Evolutionary conservation across 1,140 invertebrate genomes (phyloP), one percentile per base, ranked within the genome.

Genomic region (Ectropis grisescens): DNA sequence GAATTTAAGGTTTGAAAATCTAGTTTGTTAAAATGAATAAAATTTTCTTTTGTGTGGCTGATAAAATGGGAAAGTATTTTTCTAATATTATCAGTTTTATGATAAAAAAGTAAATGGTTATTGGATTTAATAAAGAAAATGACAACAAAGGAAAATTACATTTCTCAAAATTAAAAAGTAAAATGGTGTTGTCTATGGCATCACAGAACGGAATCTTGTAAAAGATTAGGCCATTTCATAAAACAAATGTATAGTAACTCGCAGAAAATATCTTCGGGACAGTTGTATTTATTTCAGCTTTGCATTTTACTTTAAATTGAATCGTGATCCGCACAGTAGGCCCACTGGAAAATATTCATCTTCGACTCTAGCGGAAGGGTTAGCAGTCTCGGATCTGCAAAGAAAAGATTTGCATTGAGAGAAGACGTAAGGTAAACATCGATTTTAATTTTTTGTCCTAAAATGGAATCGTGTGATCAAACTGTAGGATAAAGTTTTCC

Each of bases 171-270:
- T 76, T 69, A 76, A 78, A 75, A 81, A 69, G 44, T 65, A 66
- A 54, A 53, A 49, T 58, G n/a, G n/a, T n/a, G 39, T 78, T 82
- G 80, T 82, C 75, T 82, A 81, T 82, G 80, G 74, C 69, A 78
- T 65, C 68, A 79, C 75, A 81, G 80, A 82, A 80, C 75, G 70
- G 76, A 82, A 82, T 82, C 80, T 82, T 82, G 75, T 78, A 82
- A 81, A 71, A 82, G 78, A 82, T 75, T 82, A 81, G 78, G 80
- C 78, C 80, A 82, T 82, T 80, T 81, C 78, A 82, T 82, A 80
- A 81, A 81, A 82, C 80, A 82, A 82, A 82, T 82, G 78, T 82
- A 80, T 82, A 81, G 78, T 82, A 78, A 79, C 76, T 82, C 72
- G 75, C 78, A 82, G 76, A 79, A 82, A 82, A 81, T 75, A 82